Percentiles rank a stretch among this genome's conserved stretches.
Evolutionary conservation across 2,797 vertebrate genomes (phyloP).

Genomic region (Takifugu ocellatus): DNA sequence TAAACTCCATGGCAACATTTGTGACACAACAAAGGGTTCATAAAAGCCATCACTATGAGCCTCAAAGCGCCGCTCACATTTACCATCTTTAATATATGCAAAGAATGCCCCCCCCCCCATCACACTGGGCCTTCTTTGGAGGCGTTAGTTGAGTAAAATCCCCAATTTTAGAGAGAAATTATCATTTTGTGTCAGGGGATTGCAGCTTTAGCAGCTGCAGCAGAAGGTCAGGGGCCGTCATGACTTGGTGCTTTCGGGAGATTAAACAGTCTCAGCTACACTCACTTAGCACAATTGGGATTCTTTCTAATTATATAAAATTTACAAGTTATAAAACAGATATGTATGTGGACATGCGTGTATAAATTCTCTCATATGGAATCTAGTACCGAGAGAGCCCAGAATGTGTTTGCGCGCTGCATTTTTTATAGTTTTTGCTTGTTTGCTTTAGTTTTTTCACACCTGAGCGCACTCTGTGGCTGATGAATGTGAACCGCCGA

Average conservation of each 20-base stretch:
- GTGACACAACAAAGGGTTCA: not conserved
- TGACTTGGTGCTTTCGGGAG: conserved; percentile 26
- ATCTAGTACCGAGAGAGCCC: no score
- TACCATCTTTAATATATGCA: no score
- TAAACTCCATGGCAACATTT: not conserved
- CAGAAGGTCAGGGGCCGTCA: conserved; percentile 33
- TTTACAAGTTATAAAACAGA: no score
- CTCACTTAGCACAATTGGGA: not conserved
- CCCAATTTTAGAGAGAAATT: conserved; percentile 30
- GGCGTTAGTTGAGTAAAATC: not conserved
- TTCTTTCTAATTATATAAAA: not conserved
- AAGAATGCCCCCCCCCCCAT: not conserved
- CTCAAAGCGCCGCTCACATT: no score
- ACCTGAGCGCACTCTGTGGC: conserved; percentile 32
- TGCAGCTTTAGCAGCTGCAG: conserved; percentile 40
- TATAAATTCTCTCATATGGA: no score
- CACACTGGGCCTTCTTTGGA: not conserved
- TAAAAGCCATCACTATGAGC: not conserved
- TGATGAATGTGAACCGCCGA: conserved; percentile 35
- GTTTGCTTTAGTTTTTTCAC: conserved; percentile 54
- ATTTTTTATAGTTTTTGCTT: conserved; percentile 50
- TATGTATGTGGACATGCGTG: no score
- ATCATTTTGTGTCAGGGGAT: conserved; percentile 37
- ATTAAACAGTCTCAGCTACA: conserved; percentile 32
- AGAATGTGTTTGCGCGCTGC: not conserved